phyloP scores from a whole-genome alignment of 2,113 vertebrate species.

The Dasyurus viverrinus region DNA sequence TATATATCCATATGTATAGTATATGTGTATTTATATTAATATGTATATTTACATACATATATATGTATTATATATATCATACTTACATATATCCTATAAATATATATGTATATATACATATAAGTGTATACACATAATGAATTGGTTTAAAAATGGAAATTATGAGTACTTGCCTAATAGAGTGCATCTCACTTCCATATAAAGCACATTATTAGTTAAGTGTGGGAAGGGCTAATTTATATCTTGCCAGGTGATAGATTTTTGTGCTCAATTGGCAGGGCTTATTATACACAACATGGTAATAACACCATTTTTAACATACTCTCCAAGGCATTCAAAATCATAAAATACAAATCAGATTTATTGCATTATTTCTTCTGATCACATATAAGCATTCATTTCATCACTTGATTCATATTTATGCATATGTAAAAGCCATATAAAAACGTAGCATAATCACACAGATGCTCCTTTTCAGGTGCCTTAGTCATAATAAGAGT shows the following conservation, averaged over 20 bases:
- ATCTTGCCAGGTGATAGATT: slow-evolving; percentile 20
- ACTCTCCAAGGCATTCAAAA: slow-evolving; percentile 31
- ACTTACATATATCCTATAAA: too few relatives aligned
- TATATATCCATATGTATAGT: neutral
- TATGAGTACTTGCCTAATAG: neutral
- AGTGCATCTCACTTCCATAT: neutral
- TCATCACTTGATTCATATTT: slow-evolving; percentile 57
- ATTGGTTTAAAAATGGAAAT: slow-evolving; percentile 19
- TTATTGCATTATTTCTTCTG: slow-evolving; percentile 46
- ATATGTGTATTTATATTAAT: neutral
- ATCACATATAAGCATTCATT: slow-evolving; percentile 39
- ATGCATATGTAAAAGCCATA: slow-evolving; percentile 43
- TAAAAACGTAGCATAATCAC: slow-evolving; percentile 43
- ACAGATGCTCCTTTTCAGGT: slow-evolving; percentile 42
- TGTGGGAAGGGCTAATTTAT: slow-evolving; percentile 10
- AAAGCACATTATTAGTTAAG: neutral
- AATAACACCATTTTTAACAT: slow-evolving; percentile 17
- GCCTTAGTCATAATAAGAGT: slow-evolving; percentile 54
- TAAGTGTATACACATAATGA: neutral
- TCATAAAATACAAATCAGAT: slow-evolving; percentile 25
- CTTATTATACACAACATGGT: neutral
- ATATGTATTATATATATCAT: too few relatives aligned
- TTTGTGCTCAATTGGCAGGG: neutral
- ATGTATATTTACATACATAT: too few relatives aligned
- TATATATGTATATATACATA: too few relatives aligned